These are phyloP conservation scores for Rhingia campestris DNA, from an alignment of 2,888 invertebrate species.

Conservation along the genomic window DNA sequence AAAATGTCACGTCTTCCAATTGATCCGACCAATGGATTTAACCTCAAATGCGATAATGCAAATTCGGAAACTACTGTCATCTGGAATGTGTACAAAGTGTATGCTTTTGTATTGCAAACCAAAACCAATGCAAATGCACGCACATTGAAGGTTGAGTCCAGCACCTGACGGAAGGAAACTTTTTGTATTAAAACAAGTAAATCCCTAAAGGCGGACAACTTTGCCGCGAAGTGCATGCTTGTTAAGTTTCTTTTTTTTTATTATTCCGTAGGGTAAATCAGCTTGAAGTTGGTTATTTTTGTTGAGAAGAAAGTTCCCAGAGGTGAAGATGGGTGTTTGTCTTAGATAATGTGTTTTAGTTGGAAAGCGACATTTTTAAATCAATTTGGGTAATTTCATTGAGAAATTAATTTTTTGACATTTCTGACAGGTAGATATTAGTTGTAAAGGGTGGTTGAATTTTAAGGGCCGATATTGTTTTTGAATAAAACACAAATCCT, in stretches of 20 bases:
- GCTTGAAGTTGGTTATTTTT: background rate
- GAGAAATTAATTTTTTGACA: too few relatives aligned
- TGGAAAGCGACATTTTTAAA: too few relatives aligned
- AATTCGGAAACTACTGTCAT: conserved; percentile 41
- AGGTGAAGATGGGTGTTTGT: too few relatives aligned
- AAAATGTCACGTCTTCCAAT: conserved; percentile 39
- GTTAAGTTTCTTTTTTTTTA: conserved; percentile 9
- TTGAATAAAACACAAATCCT: too few relatives aligned
- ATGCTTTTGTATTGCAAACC: background rate
- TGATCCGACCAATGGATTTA: conserved; percentile 49
- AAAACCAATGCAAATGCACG: background rate
- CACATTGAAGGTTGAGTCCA: background rate
- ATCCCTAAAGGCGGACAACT: conserved; percentile 34
- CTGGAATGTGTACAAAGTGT: background rate
- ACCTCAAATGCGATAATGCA: conserved; percentile 45
- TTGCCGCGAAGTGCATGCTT: conserved; percentile 5
- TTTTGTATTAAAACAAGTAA: conserved; percentile 29
- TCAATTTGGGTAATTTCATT: too few relatives aligned
- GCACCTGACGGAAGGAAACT: conserved; percentile 15
- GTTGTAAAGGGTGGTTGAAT: too few relatives aligned
- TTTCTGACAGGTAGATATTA: too few relatives aligned
- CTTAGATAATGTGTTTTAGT: too few relatives aligned
- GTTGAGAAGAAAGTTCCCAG: background rate
- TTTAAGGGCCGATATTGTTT: too few relatives aligned
- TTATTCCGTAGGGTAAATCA: background rate